Evolutionary conservation across 2,113 vertebrate genomes (phyloP), one percentile per base, ranked within the genome.

Genomic region (Bufo gargarizans): DNA sequence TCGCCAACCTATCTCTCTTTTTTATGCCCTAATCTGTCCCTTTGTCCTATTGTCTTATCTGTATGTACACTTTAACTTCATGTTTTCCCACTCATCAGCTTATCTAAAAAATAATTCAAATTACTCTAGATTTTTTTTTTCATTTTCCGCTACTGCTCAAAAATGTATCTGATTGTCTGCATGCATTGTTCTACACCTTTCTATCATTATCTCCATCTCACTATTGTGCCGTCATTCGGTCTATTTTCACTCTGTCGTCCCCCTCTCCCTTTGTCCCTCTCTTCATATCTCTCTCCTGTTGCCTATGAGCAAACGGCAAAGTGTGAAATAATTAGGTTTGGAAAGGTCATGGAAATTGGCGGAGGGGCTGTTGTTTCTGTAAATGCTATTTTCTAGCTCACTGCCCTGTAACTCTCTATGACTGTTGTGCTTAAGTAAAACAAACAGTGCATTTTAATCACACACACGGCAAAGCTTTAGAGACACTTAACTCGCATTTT

Each of bases 311-410:
- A 69, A 79, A 84, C 58, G 80, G 91, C 79, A 85, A 92, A 90
- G 77, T 87, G 90, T 88, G 91, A 89, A 88, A 91, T 92, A 85
- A 92, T 91, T 92, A 88, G 91, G 92, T 87, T 90, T 90, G 90
- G 92, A 92, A 92, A 95, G 95, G 95, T 92, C 92, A 91, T 91
- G 67, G 81, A 90, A 85, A 90, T 20, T 84, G 89, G 91, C 82
- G 90, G 90, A 90, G 69, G 92, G 91, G 88, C 93, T 91, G 90
- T 86, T 79, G 89, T 91, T 91, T 94, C 89, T 93, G 93, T 91
- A 95, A 95, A 95, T 93, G 93, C 93, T 93, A 95, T 96, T 97
- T 96, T 96, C 95, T 94, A 93, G 94, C 95, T 95, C 94, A 93
- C 91, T 92, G 93, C 95, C 91, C 94, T 90, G 94, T 93, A 93